Base-by-base conservation (phyloP, 2,113 vertebrate species). In the Hiodon tergisus region DNA sequence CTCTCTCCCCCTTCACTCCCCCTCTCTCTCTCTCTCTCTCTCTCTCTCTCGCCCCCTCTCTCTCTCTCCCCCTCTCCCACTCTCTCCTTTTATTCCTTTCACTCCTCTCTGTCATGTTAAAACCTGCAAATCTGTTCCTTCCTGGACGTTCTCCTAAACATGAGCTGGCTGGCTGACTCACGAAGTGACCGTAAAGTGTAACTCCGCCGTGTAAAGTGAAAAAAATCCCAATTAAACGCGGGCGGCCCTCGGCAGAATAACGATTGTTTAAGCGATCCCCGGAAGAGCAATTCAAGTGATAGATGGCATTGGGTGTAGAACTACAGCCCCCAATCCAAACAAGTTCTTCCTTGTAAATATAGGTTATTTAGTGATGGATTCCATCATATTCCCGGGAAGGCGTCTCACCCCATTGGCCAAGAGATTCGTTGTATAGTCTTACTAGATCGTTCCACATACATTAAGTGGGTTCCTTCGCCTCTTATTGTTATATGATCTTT, bases 91-190 rank as follows among this genome's bases (percentile, higher is more conserved):
- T n/a, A 52, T 71, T 47, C 48, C 14, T 53, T 53, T 17, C 69
- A 10, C 9, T 8, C 52, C 31, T n/a, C n/a, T n/a, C 10, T 53
- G 16, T 2, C 7, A 50, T 67, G n/a, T 50, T 3, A 7, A 17
- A 63, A 53, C 5, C 14, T n/a, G 50, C 13, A 4, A 13, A 6
- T 16, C 16, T 63, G 11, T 16, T 31, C 14, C 61, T 31, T 55
- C 53, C 69, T 73, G 31, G n/a, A 31, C 53, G 3, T 6, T 48
- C 54, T 58, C 14, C 14, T n/a, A 9, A 5, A 3, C 13, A 7
- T 52, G 4, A n/a, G 60, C 71, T 77, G 72, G 81, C 80, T 31
- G 31, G 31, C 31, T 31, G 31, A 31, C 31, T 31, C 31, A 31
- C 31, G 31, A 31, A 31, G 31, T 31, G 31, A 31, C 31, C 31